Conservation (phyloP, 2,113 vertebrate genomes). For the Nesoenas mayeri region DNA sequence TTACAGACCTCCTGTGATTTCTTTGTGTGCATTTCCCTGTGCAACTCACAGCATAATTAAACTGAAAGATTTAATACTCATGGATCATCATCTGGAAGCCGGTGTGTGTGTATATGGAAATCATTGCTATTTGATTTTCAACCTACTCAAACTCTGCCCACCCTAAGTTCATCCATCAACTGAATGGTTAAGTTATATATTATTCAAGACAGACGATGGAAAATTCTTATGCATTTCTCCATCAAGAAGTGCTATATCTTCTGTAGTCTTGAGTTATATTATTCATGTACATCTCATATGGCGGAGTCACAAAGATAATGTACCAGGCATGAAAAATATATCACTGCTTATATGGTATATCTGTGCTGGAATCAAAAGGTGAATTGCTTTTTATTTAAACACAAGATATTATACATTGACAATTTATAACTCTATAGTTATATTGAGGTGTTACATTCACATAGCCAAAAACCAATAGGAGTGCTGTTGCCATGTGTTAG, state of each 20-base stretch:
- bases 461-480: neutral
- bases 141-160: neutral
- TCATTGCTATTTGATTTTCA: conserved; percentile 39
- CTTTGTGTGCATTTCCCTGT: neutral
- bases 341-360: neutral
- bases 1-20: conserved; percentile 15
- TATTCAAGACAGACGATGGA: neutral
- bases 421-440: neutral
- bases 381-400: neutral
- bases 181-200: conserved; percentile 1
- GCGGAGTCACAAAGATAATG: neutral
- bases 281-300: neutral
- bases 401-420: neutral
- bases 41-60: conserved; percentile 44
- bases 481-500: neutral
- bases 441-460: neutral
- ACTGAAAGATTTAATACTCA: conserved; percentile 25
- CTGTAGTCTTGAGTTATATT: neutral
- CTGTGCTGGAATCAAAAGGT: neutral
- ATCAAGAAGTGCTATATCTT: neutral
- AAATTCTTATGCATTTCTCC: neutral
- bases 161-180: conserved; percentile 41
- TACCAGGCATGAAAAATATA: neutral
- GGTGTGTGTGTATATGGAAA: neutral
- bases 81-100: neutral